Base-by-base conservation (phyloP, 2,888 invertebrate species). In the Andrena bucephala region DNA sequence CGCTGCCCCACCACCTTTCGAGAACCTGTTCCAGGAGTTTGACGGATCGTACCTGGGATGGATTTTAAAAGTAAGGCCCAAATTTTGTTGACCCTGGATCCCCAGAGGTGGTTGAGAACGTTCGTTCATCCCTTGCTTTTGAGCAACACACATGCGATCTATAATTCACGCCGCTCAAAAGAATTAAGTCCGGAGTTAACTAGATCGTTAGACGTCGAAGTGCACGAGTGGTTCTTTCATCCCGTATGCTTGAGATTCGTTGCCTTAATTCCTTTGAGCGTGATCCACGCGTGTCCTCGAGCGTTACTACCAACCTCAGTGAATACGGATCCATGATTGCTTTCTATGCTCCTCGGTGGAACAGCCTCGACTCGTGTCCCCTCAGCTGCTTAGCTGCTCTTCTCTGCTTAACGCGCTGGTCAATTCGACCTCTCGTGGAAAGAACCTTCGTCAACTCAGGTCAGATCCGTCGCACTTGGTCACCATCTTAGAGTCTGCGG, bases 241-340 rank as follows among this genome's bases (percentile, higher is more conserved):
- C 20, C 62, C 29, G n/a, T 29, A 10, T 62, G 16, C 24, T 5
- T 2, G 20, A 24, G 29, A 29, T 29, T 16, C 33, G 27, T 52
- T 62, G 8, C 10, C 7, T 60, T 3, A 60, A 67, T 75, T 7
- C 48, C 27, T 27, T 20, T 20, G 16, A 20, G 20, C 20, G 6
- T 20, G 0, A 62, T 57, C 7, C 27, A 10, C n/a, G 52, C 13
- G 33, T 33, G 68, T 54, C 48, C 24, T 27, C n/a, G 10, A 62
- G 31, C 2, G 42, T 42, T 42, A 4, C 36, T n/a, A 89, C 90
- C 89, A 72, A 93, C 93, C 93, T 93, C 81, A 93, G 81, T 59
- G 91, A 92, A 74, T 93, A 93, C 66, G 93, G 93, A 92, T 93
- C 93, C 93, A 93, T 92, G 71, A 20, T 79, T 10, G 42, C 13